These are phyloP conservation scores for Myxocyprinus asiaticus DNA, from an alignment of 2,113 vertebrate species.

Conservation along the genomic window DNA sequence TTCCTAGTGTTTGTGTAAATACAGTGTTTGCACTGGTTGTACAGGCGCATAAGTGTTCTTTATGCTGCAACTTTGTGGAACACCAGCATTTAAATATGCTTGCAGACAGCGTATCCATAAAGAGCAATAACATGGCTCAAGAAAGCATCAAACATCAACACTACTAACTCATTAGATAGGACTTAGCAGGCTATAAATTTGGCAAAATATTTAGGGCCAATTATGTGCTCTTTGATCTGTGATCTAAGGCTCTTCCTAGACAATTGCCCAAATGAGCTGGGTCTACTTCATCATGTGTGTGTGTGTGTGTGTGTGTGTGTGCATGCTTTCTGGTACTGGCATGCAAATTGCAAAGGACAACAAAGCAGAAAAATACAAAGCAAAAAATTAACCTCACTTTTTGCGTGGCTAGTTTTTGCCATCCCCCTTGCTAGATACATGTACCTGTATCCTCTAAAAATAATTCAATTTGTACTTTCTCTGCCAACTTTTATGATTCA, in stretches of 20 bases:
- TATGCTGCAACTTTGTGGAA: neutral
- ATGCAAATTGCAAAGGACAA: too few species aligned
- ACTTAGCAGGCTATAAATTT: neutral
- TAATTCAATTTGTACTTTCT: too few species aligned
- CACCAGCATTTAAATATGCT: too few species aligned
- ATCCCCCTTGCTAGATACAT: too few species aligned
- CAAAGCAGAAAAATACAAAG: too few species aligned
- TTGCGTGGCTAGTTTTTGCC: too few species aligned
- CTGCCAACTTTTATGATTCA: too few species aligned
- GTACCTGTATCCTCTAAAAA: too few species aligned
- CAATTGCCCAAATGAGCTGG: slow-evolving; percentile 68
- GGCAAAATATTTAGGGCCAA: slow-evolving; percentile 58
- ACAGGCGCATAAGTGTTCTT: neutral
- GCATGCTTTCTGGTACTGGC: too few species aligned
- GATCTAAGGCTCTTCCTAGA: slow-evolving; percentile 64
- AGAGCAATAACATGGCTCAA: neutral
- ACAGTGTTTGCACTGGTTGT: slow-evolving; percentile 37
- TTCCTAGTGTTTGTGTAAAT: slow-evolving; percentile 39
- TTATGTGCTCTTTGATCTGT: slow-evolving; percentile 61
- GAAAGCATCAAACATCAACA: neutral
- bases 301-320: too few species aligned
- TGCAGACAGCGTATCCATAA: neutral
- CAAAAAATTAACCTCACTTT: too few species aligned
- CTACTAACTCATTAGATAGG: neutral
- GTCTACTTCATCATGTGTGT: slow-evolving; percentile 45